phyloP scores from a whole-genome alignment of 2,888 invertebrate species.

The Hyalella azteca region DNA sequence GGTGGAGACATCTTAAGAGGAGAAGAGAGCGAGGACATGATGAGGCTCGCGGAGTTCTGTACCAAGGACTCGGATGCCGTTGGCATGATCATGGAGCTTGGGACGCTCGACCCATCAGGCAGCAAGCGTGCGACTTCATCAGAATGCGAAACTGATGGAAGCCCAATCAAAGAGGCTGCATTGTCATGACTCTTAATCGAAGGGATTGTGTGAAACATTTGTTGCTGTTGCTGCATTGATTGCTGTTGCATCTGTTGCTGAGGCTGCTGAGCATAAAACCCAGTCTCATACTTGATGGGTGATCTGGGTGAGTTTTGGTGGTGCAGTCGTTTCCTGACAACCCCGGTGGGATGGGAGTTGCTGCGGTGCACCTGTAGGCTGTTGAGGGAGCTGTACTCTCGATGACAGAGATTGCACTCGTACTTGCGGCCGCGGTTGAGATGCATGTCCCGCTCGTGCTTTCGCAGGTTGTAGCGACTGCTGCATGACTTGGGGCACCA shows the following conservation, averaged over 20 bases:
- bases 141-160: background rate
- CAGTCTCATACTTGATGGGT: constrained; percentile 13
- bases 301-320: background rate
- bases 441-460: constrained; percentile 58
- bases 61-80: background rate
- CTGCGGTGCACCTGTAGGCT: constrained; percentile 57
- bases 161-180: background rate
- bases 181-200: constrained; percentile 14
- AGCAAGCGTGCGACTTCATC: constrained; percentile 6
- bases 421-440: constrained; percentile 56
- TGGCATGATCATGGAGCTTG: background rate
- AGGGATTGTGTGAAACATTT: constrained; percentile 22
- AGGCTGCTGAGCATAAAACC: constrained; percentile 2
- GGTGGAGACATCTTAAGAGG: background rate
- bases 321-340: constrained; percentile 42
- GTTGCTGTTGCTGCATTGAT: background rate
- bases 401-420: constrained; percentile 51
- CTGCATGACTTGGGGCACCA: constrained; percentile 57
- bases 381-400: constrained; percentile 56
- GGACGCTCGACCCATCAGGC: background rate
- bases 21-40: background rate
- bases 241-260: constrained; percentile 11
- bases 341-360: constrained; percentile 55
- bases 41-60: background rate
- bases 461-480: constrained; percentile 57